Evolutionary conservation across 2,888 invertebrate genomes (phyloP).

Genomic region (Pycnomerus fuliginosus): DNA sequence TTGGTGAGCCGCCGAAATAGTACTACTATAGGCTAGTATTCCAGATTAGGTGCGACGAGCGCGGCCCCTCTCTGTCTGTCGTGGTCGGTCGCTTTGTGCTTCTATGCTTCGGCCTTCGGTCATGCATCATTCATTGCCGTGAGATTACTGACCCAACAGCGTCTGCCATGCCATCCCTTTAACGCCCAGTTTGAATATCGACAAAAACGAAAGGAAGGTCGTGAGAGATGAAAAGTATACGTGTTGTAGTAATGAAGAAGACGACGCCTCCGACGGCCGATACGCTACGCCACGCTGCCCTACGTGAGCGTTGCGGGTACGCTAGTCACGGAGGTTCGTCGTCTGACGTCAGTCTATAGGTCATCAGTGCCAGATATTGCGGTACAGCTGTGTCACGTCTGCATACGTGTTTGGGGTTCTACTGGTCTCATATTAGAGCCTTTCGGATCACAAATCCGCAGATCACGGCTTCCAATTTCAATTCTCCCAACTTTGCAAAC

Average conservation of each 20-base stretch:
- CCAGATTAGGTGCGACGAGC: constrained; percentile 5
- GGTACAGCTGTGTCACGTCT: constrained; percentile 51
- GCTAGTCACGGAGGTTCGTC: constrained; percentile 46
- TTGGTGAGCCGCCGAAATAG: constrained; percentile 4
- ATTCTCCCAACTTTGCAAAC: too few relatives aligned
- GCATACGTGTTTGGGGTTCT: constrained; percentile 51
- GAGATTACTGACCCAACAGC: constrained; percentile 34
- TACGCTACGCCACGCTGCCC: constrained; percentile 30
- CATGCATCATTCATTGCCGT: constrained; percentile 34
- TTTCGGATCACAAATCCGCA: constrained; percentile 26
- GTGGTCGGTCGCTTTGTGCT: constrained; percentile 20
- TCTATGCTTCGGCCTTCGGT: constrained; percentile 16
- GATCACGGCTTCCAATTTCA: constrained; percentile 32
- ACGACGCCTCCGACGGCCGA: constrained; percentile 28
- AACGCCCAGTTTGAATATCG: constrained; percentile 2
- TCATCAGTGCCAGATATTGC: constrained; percentile 48
- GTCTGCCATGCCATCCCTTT: constrained; percentile 2
- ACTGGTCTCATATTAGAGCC: constrained; percentile 46
- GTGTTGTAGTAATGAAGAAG: constrained; percentile 24
- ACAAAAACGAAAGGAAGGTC: constrained; percentile 7
- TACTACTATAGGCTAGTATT: constrained; percentile 7
- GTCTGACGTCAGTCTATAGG: constrained; percentile 49
- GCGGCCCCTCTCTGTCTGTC: constrained; percentile 22
- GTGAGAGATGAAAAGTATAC: constrained; percentile 5
- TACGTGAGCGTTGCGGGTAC: constrained; percentile 42